Evolutionary conservation across 2,888 invertebrate genomes (phyloP), one percentile per base, ranked within the genome.

Genomic region (Cotesia congregata): DNA sequence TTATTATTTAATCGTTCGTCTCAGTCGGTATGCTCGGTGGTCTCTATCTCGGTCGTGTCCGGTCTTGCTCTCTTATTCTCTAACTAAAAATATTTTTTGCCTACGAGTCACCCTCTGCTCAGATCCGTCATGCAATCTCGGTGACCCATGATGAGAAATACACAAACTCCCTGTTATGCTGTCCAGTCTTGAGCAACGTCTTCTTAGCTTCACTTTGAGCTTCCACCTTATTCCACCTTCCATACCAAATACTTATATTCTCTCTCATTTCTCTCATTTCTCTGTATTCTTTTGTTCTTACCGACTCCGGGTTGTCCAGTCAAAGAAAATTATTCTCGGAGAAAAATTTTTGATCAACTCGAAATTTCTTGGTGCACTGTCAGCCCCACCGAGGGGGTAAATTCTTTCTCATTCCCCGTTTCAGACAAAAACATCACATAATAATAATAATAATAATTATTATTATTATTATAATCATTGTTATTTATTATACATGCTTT

Each of bases 121-220:
- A 59, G 77, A 70, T 74, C 77, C 75, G 64, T 73, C 74, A 74
- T 74, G 77, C 62, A 75, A 72, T 79, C 68, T 50, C 76, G 64
- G 72, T 75, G 76, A 62, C 50, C 79, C 70, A 67, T 65, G 68
- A 70, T 50, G 3, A 50, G 50, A 50, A 70, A 77, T 77, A 80
- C 79, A 80, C 80, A 77, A 79, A 79, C 80, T 76, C 77, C 72
- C 76, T 77, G 74, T 77, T 77, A 30, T 30, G 30, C 30, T 30
- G 30, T 30, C 30, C 30, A 30, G 70, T 65, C 65, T 38, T 38
- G 61, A 64, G 40, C 72, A 39, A 72, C 41, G 62, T 69, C 74
- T 74, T 50, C 64, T 76, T 30, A 30, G 30, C 30, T 30, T 30
- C 30, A 30, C 30, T 30, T 30, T 30, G 3, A 30, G 30, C 30